These are phyloP conservation scores for Vultur gryphus DNA, from an alignment of 2,797 vertebrate species.

Conservation along the genomic window DNA sequence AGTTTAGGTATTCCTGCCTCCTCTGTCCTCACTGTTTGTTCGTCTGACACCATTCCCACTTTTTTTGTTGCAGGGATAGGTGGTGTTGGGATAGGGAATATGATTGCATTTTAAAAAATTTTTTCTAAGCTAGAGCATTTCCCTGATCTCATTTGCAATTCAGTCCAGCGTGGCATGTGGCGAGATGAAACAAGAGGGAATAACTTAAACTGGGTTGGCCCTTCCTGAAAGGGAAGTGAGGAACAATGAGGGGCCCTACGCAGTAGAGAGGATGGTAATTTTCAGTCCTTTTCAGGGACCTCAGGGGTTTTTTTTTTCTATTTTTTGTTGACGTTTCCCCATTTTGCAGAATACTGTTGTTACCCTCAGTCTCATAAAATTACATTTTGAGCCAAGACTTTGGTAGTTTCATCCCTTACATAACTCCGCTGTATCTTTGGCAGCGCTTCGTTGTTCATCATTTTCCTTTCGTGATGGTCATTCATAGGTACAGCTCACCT, in stretches of 20 bases:
- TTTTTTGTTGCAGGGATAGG: neutral
- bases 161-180: neutral
- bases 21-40: neutral
- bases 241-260: neutral
- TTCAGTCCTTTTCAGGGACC: neutral
- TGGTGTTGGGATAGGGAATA: neutral
- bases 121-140: neutral
- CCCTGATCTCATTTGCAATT: neutral
- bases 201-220: neutral
- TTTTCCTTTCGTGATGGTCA: neutral
- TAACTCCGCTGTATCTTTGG: neutral
- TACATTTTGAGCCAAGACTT: neutral
- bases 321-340: neutral
- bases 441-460: fast-evolving
- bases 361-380: neutral
- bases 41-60: neutral
- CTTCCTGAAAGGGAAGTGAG: neutral
- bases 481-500: neutral
- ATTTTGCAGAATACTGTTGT: neutral
- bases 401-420: neutral
- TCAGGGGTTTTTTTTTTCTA: neutral
- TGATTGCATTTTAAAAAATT: neutral
- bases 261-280: neutral
- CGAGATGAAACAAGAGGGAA: neutral
- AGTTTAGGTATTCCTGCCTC: neutral